These are phyloP conservation scores for Stegana nigrithorax DNA, from an alignment of 2,888 invertebrate species.

Conservation along the genomic window DNA sequence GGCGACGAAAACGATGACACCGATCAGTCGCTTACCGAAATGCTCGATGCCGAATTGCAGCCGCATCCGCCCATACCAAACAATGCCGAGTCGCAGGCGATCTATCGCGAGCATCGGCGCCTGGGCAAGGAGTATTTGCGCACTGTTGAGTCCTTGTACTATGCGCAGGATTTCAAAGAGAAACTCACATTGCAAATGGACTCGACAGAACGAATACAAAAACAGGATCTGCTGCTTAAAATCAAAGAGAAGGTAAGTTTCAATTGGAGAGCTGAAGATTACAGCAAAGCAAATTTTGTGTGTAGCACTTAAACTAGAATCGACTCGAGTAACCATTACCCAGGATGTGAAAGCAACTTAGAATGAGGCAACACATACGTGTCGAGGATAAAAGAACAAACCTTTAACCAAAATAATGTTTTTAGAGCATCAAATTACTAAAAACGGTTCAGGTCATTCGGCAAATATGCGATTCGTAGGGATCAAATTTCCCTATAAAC, in stretches of 20 bases:
- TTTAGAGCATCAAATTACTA: too few relatives aligned
- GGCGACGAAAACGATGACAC: slow-evolving; percentile 41
- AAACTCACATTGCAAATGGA: slow-evolving; percentile 71
- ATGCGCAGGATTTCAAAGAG: slow-evolving; percentile 82
- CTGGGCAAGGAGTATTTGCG: slow-evolving; percentile 89
- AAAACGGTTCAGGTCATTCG: too few relatives aligned
- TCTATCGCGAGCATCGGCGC: slow-evolving; percentile 90
- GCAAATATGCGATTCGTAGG: too few relatives aligned
- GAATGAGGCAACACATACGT: too few relatives aligned
- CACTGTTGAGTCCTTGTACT: slow-evolving; percentile 87
- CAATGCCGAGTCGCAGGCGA: slow-evolving; percentile 79
- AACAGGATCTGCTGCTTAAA: slow-evolving; percentile 63
- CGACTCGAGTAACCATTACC: too few relatives aligned
- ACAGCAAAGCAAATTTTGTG: too few relatives aligned
- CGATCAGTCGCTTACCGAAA: slow-evolving; percentile 71
- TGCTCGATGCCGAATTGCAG: slow-evolving; percentile 83
- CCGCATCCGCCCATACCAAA: slow-evolving; percentile 71
- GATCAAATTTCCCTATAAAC: too few relatives aligned
- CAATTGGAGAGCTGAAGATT: too few relatives aligned
- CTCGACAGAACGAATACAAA: slow-evolving; percentile 60
- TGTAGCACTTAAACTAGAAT: too few relatives aligned
- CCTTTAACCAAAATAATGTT: too few relatives aligned
- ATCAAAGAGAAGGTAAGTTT: slow-evolving; percentile 10
- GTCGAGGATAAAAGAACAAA: too few relatives aligned
- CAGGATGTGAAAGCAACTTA: too few relatives aligned